These are phyloP conservation scores for Tautogolabrus adspersus DNA, from an alignment of 2,113 vertebrate species.

Conservation along the genomic window DNA sequence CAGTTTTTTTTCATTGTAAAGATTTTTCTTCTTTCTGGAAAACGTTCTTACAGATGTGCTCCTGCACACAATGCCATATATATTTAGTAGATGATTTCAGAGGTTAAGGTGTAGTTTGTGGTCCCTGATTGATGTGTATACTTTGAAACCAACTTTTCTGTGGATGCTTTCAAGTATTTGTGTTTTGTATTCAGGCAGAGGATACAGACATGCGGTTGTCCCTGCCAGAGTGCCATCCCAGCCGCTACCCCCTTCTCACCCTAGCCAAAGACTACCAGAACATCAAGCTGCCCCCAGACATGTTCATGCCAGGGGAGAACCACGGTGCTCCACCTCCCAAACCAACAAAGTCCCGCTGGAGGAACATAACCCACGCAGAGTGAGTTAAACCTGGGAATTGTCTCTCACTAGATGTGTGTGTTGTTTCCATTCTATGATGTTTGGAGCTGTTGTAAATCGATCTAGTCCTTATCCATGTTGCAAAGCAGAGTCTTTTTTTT, in stretches of 20 bases:
- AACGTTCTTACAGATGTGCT: too few species aligned
- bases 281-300: slow-evolving; percentile 87
- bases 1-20: too few species aligned
- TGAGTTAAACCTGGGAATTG: slow-evolving; percentile 78
- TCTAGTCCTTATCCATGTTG: not conserved
- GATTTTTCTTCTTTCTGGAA: not conserved
- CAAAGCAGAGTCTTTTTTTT: too few species aligned
- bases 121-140: too few species aligned
- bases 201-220: slow-evolving; percentile 96
- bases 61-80: too few species aligned
- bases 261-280: slow-evolving; percentile 93
- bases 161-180: not conserved
- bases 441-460: not conserved
- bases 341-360: slow-evolving; percentile 89
- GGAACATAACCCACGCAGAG: slow-evolving; percentile 95
- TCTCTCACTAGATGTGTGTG: slow-evolving; percentile 16
- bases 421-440: too few species aligned
- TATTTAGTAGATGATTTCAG: too few species aligned
- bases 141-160: not conserved
- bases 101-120: too few species aligned
- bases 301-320: slow-evolving; percentile 87
- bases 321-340: slow-evolving; percentile 85
- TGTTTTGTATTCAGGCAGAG: slow-evolving; percentile 86
- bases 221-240: slow-evolving; percentile 97
- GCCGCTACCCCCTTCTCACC: slow-evolving; percentile 96